phyloP scores from a whole-genome alignment of 2,888 invertebrate genomes.

The Salpingus planirostris region DNA sequence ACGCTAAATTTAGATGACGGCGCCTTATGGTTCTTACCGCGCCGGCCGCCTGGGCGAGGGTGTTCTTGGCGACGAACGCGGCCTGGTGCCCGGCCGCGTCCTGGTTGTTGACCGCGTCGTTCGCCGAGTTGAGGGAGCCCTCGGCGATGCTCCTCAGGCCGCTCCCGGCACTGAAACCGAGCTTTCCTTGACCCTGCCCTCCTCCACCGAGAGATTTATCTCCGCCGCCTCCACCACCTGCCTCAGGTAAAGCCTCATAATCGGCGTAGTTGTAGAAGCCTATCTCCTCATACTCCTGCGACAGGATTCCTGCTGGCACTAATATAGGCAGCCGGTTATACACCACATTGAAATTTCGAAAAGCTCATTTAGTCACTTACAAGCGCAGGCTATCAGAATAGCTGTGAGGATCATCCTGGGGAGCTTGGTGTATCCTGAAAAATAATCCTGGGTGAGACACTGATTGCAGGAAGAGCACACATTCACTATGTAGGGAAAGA shows the following conservation, averaged over 20 bases:
- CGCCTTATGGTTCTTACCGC: no score
- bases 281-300: slow-evolving; percentile 27
- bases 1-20: no score
- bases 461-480: no score
- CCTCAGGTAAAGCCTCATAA: slow-evolving; percentile 16
- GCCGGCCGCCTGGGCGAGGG: slow-evolving; percentile 65
- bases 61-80: slow-evolving; percentile 69
- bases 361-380: no score
- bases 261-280: slow-evolving; percentile 27
- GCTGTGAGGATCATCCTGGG: slow-evolving; percentile 23
- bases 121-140: slow-evolving; percentile 67
- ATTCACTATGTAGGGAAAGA: slow-evolving; percentile 7
- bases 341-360: no score
- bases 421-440: slow-evolving; percentile 19
- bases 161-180: slow-evolving; percentile 59
- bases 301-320: no score
- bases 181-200: slow-evolving; percentile 33
- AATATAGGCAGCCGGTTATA: no score
- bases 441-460: slow-evolving; percentile 13
- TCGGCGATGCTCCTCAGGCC: slow-evolving; percentile 62
- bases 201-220: slow-evolving; percentile 7
- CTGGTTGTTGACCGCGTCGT: slow-evolving; percentile 63
- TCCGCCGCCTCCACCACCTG: slow-evolving; percentile 4
- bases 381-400: no score
- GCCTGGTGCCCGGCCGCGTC: slow-evolving; percentile 69